Evolutionary conservation across 2,888 invertebrate species (phyloP).

Genomic region (Arrhopalites spinosus): DNA sequence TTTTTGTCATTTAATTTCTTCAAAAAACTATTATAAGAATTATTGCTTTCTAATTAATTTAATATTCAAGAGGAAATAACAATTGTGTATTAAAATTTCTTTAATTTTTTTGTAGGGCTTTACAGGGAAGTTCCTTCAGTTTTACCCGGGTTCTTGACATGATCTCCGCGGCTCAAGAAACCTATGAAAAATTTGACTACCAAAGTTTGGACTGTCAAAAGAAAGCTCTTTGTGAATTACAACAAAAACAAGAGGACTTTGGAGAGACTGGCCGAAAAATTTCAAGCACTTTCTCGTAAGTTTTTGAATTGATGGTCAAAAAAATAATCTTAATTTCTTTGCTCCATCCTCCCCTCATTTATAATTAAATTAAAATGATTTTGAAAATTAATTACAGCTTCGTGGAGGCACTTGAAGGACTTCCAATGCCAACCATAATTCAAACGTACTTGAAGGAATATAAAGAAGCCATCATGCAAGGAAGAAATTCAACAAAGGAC

Average conservation of each 20-base stretch:
- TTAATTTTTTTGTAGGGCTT: slow-evolving; percentile 41
- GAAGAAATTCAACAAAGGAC: slow-evolving; percentile 52
- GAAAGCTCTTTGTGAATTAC: slow-evolving; percentile 54
- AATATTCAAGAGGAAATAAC: no score
- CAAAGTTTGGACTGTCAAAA: slow-evolving; percentile 56
- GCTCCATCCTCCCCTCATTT: background rate
- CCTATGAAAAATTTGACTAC: slow-evolving; percentile 56
- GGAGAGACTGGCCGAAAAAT: slow-evolving; percentile 56
- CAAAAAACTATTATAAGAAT: no score
- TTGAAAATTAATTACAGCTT: slow-evolving; percentile 36
- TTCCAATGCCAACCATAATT: slow-evolving; percentile 54
- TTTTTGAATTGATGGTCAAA: background rate
- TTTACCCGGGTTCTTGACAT: slow-evolving; percentile 55
- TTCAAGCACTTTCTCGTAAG: slow-evolving; percentile 50
- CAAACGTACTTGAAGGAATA: slow-evolving; percentile 53
- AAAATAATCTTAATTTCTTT: no score
- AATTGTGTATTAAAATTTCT: background rate
- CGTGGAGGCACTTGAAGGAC: slow-evolving; percentile 53
- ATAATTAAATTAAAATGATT: background rate
- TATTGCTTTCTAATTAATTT: no score
- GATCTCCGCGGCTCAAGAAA: slow-evolving; percentile 49
- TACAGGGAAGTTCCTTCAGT: slow-evolving; percentile 40
- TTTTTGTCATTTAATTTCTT: background rate
- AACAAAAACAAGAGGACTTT: slow-evolving; percentile 52
- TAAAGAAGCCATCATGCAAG: slow-evolving; percentile 54